Conservation (phyloP, 2,888 invertebrate species). For the Troides oblongomaculatus region DNA sequence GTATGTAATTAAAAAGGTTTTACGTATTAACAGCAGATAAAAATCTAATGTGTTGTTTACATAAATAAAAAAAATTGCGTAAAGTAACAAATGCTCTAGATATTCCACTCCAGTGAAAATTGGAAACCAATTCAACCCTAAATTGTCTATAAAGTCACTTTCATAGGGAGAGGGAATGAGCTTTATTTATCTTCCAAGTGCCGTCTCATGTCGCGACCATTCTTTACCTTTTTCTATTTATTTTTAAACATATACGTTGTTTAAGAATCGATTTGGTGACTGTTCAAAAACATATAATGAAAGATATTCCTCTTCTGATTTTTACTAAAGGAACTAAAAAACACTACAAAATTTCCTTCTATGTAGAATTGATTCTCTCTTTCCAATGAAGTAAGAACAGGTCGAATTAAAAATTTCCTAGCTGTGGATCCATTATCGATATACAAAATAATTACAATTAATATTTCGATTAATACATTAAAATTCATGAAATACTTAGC, state of each 20-base stretch:
- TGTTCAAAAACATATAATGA: conserved; percentile 24
- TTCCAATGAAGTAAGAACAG: too few relatives aligned
- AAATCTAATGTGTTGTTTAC: neutral
- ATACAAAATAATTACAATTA: too few relatives aligned
- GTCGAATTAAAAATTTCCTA: too few relatives aligned
- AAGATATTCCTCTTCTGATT: too few relatives aligned
- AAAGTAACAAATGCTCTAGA: conserved; percentile 12
- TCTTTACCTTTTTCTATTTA: conserved; percentile 71
- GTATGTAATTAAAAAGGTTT: too few relatives aligned
- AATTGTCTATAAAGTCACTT: conserved; percentile 53
- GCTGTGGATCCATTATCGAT: too few relatives aligned
- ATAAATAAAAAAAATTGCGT: conserved; percentile 3
- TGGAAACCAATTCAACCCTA: conserved; percentile 51
- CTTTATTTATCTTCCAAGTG: conserved; percentile 63
- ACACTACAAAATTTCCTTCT: too few relatives aligned
- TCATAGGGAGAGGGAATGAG: conserved; percentile 43
- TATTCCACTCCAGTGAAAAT: conserved; percentile 23
- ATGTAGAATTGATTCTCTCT: too few relatives aligned
- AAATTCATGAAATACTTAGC: too few relatives aligned
- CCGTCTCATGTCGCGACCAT: conserved; percentile 74
- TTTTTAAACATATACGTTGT: conserved; percentile 38
- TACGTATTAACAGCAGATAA: neutral
- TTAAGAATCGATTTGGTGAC: conserved; percentile 36
- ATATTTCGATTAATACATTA: too few relatives aligned
- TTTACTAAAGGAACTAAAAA: too few relatives aligned